Base-by-base conservation (phyloP, 2,888 invertebrate genomes). In the Platerodrilus igneus region DNA sequence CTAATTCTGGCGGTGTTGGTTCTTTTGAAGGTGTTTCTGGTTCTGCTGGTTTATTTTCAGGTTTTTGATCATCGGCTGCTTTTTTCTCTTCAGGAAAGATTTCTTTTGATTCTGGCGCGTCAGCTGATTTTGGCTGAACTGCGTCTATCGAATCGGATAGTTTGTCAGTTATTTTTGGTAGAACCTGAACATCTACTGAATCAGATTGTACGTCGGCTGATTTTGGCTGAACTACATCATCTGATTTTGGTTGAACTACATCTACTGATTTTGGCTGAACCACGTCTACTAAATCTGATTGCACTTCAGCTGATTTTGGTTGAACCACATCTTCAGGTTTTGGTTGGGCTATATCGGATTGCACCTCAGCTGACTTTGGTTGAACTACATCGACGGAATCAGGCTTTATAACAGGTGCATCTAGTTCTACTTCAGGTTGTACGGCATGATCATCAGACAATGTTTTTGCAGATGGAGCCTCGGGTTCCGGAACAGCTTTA, bases 301-400 rank as follows among this genome's bases (percentile, higher is more conserved):
- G 45, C 31, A 33, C 37, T 30, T 20, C 53, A 60, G 46, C 51
- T 3, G 62, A 59, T 11, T 67, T 50, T 36, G 73, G 71, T 25
- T 64, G 54, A 44, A 70, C 69, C 52, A 69, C 70, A 43, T 68
- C 56, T 33, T 55, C n/a, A n/a, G n/a, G n/a, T n/a, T n/a, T n/a
- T n/a, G n/a, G n/a, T 49, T 44, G 4, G 23, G 7, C 44, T 38
- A 45, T 30, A 41, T 45, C 35, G 25, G 20, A 17, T 38, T 44
- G 16, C 50, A 48, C 14, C 44, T 48, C 29, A 7, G 9, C 13
- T 6, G 6, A n/a, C 6, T 20, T 6, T 7, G 6, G 20, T 6
- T 20, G 20, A 6, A 7, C 20, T n/a, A 7, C 7, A 20, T 6
- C 20, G 20, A n/a, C 20, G n/a, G n/a, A n/a, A n/a, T n/a, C n/a